phyloP scores from a whole-genome alignment of 1,140 invertebrate genomes.

The Diabrotica undecimpunctata region DNA sequence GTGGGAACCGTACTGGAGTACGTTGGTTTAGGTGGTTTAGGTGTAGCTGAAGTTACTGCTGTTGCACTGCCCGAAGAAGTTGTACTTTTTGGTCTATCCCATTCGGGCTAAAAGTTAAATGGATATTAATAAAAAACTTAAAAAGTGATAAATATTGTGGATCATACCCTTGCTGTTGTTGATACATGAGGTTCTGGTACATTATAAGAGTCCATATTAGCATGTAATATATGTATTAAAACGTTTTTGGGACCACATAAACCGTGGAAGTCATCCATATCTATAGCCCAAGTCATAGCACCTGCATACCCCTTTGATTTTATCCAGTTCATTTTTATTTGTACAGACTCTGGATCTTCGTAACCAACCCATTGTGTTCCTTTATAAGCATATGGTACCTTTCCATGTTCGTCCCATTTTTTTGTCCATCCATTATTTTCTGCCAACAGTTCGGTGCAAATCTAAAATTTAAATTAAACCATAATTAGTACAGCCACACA shows the following conservation, averaged over 20 bases:
- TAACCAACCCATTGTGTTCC: conserved; percentile 89
- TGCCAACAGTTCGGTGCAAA: conserved; percentile 69
- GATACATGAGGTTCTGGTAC: conserved; percentile 65
- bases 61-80: conserved; percentile 46
- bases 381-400: conserved; percentile 81
- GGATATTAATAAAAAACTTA: not conserved
- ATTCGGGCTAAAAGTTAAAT: conserved; percentile 57
- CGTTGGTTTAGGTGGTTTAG: conserved; percentile 29
- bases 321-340: conserved; percentile 85
- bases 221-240: conserved; percentile 66
- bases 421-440: conserved; percentile 71
- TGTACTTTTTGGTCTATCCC: conserved; percentile 65
- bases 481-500: not conserved
- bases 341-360: conserved; percentile 74
- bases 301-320: conserved; percentile 78
- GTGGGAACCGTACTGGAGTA: conserved; percentile 30
- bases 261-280: conserved; percentile 81
- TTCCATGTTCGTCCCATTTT: conserved; percentile 77
- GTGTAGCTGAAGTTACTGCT: conserved; percentile 33
- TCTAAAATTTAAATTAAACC: conserved; percentile 51
- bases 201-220: conserved; percentile 69
- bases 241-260: conserved; percentile 71
- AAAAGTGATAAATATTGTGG: not conserved
- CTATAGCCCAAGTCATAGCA: conserved; percentile 86
- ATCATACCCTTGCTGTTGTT: conserved; percentile 64